Base-by-base conservation (phyloP, 2,113 vertebrate species). In the Onychorhynchus coronatus region DNA sequence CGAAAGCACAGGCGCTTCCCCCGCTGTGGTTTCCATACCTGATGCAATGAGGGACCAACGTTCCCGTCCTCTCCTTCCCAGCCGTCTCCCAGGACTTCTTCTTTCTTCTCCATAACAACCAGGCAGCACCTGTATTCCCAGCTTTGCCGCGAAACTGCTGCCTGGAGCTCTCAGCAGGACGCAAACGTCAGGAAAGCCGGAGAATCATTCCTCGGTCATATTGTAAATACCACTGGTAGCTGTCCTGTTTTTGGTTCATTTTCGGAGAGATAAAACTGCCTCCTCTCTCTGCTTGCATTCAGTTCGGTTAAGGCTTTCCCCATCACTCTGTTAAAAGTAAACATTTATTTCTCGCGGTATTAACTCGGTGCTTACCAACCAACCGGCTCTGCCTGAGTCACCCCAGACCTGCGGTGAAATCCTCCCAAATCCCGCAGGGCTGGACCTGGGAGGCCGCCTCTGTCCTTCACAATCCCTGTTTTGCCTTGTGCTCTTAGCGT, bases 391-490 rank as follows among this genome's bases (percentile, higher is more conserved):
- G 47, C 42, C 41, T 15, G 58, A 44, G 10, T n/a, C 47, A 33
- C 8, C 35, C 33, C 76, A 63, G 39, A 71, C 5, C 19, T 58
- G 23, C 16, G 0, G 37, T 8, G 28, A 85, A 81, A 78, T 72
- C 52, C 21, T 59, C 46, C 15, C n/a, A 41, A 1, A 65, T 33
- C 35, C 37, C 17, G 9, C 44, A 75, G 44, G 24, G 22, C 5
- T 6, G 14, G 10, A 55, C 9, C 33, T 10, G 12, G 5, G 28
- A 35, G 2, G 30, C 1, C 1, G 1, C 33, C 9, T 47, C 9
- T 16, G 1, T 44, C 41, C 24, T 85, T 28, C 53, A 11, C 37
- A 5, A 18, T 7, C n/a, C 13, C 14, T 1, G 4, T 37, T 88
- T n/a, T 58, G 6, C 18, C 35, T 44, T 81, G 20, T 33, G 33